phyloP scores from a whole-genome alignment of 2,113 vertebrate species.

The Oostethus manadensis region DNA sequence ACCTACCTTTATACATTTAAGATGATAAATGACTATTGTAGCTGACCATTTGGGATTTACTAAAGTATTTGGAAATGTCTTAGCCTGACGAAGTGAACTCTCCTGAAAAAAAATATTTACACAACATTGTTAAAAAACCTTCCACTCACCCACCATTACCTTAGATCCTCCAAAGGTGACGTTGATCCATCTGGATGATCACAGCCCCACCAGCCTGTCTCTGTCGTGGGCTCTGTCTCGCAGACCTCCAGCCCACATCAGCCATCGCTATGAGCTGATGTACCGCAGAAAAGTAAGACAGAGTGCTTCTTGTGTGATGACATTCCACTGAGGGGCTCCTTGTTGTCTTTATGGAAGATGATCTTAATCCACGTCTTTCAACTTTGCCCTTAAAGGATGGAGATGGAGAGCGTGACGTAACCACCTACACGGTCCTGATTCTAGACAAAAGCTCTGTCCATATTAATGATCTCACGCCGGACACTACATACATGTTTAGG shows the following conservation, averaged over 20 bases:
- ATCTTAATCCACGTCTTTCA: neutral
- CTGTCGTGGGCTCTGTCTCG: constrained; percentile 85
- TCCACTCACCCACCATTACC: constrained; percentile 1
- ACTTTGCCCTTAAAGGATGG: constrained; percentile 54
- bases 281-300: constrained; percentile 89
- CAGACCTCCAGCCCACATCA: constrained; percentile 77
- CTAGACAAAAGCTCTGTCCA: constrained; percentile 80
- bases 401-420: constrained; percentile 77
- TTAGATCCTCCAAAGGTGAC: constrained; percentile 90
- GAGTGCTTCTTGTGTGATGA: constrained; percentile 5
- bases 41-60: no score
- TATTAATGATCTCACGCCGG: constrained; percentile 78
- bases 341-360: neutral
- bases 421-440: constrained; percentile 87
- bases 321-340: neutral
- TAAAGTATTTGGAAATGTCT: neutral
- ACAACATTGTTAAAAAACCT: constrained; percentile 14
- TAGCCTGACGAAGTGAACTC: neutral
- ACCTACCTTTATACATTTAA: no score
- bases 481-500: constrained; percentile 82
- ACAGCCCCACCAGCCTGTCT: constrained; percentile 77
- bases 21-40: no score
- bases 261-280: constrained; percentile 88
- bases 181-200: constrained; percentile 77
- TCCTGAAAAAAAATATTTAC: neutral